Conservation (phyloP, 2,113 vertebrate genomes). For the Isurus oxyrinchus region DNA sequence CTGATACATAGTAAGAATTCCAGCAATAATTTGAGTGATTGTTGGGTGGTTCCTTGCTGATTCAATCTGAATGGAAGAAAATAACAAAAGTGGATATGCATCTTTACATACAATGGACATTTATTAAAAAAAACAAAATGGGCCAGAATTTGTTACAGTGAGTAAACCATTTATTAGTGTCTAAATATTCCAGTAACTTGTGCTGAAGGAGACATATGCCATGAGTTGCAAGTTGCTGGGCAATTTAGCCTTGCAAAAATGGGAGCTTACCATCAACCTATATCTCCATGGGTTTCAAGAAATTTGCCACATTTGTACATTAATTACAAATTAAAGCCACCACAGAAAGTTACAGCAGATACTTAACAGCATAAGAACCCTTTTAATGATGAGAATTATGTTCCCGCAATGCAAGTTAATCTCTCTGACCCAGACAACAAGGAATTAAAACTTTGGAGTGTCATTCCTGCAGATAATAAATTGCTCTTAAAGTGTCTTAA, state of each 20-base stretch:
- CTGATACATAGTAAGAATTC: not conserved
- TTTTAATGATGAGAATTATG: not conserved
- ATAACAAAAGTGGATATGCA: not conserved
- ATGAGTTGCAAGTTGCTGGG: not conserved
- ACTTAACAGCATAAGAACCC: not conserved
- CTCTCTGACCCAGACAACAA: not conserved
- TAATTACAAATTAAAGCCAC: not conserved
- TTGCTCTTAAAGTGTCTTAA: not conserved
- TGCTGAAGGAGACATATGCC: not conserved
- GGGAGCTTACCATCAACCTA: not conserved
- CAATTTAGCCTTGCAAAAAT: not conserved
- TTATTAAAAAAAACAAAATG: not conserved
- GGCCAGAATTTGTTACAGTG: not conserved
- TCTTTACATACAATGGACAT: not conserved
- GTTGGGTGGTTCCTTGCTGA: not conserved
- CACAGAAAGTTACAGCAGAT: not conserved
- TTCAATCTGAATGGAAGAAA: not conserved
- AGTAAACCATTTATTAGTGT: not conserved
- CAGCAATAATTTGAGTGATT: not conserved
- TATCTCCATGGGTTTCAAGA: not conserved
- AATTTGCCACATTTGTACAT: not conserved
- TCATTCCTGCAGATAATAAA: not conserved
- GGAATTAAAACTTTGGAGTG: not conserved
- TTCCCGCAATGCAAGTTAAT: not conserved
- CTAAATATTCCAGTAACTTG: not conserved